phyloP scores from a whole-genome alignment of 1,140 invertebrate species.

The Grapholita molesta region DNA sequence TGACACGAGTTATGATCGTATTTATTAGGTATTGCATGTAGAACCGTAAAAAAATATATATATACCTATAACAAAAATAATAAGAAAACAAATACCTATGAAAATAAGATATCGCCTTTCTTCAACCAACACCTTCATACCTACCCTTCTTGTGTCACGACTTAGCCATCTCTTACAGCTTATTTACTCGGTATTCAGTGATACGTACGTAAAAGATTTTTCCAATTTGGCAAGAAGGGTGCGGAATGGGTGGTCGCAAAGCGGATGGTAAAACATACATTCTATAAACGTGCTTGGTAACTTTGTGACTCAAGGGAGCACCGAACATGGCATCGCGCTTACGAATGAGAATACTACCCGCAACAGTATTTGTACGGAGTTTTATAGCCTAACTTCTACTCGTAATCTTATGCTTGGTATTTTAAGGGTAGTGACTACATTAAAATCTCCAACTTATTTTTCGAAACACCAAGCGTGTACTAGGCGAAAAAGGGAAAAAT shows the following conservation, averaged over 20 bases:
- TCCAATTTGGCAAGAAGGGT: constrained; percentile 55
- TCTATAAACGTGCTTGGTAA: constrained; percentile 51
- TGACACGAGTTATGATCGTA: no score
- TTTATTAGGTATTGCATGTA: no score
- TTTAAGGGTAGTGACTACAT: not conserved
- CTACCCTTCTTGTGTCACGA: not conserved
- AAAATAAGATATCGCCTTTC: not conserved
- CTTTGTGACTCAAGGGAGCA: constrained; percentile 40
- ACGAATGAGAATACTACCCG: not conserved
- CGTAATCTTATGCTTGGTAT: not conserved
- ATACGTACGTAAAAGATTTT: constrained; percentile 48
- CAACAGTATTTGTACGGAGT: not conserved
- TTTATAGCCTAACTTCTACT: not conserved
- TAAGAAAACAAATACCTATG: no score
- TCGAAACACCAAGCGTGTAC: no score
- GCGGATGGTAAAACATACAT: constrained; percentile 45
- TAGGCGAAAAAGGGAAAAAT: no score
- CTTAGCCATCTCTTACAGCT: not conserved
- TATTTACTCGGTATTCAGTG: constrained; percentile 42
- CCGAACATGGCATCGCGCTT: not conserved
- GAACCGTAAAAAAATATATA: no score
- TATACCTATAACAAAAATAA: no score
- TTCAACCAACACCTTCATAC: not conserved
- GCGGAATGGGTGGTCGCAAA: constrained; percentile 44
- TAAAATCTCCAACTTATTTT: no score